A percentile compares a stretch with the other conserved stretches of the same genome.
phyloP scores from a whole-genome alignment of 2,888 invertebrate species.

The Idaea straminata region DNA sequence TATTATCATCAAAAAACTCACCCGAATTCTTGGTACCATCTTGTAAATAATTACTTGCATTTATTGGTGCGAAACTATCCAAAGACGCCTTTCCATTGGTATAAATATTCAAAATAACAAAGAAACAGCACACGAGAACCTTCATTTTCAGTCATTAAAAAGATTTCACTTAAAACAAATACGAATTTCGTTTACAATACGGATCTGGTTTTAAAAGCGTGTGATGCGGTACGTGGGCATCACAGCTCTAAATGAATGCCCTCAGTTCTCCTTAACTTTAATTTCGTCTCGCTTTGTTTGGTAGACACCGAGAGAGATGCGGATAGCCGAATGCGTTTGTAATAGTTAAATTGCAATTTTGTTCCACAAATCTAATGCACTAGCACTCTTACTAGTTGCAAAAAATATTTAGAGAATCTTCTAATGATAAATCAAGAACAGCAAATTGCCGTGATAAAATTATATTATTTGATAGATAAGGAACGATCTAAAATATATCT shows the following conservation, averaged over 20 bases:
- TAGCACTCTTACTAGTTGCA: neutral
- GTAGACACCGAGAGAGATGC: neutral
- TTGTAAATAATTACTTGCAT: conserved; percentile 52
- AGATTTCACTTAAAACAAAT: conserved; percentile 9
- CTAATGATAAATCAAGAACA: no score
- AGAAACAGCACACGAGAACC: conserved; percentile 55
- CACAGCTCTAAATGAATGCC: neutral
- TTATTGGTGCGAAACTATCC: conserved; percentile 59
- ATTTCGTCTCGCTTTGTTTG: neutral
- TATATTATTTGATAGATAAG: no score
- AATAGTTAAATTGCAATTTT: conserved; percentile 5
- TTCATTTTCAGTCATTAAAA: conserved; percentile 47
- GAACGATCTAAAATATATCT: no score
- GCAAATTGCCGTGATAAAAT: no score
- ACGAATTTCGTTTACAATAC: conserved; percentile 4
- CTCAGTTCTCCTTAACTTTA: neutral
- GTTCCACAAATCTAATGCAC: neutral
- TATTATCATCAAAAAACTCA: conserved; percentile 28
- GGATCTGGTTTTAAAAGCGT: conserved; percentile 2
- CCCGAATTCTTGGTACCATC: conserved; percentile 63
- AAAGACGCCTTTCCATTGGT: conserved; percentile 68
- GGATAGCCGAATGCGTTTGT: conserved; percentile 8
- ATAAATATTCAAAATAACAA: conserved; percentile 63
- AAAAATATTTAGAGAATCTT: no score
- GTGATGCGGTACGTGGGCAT: neutral